Conservation (phyloP, 2,797 vertebrate species). For the Leucoraja ocellata region DNA sequence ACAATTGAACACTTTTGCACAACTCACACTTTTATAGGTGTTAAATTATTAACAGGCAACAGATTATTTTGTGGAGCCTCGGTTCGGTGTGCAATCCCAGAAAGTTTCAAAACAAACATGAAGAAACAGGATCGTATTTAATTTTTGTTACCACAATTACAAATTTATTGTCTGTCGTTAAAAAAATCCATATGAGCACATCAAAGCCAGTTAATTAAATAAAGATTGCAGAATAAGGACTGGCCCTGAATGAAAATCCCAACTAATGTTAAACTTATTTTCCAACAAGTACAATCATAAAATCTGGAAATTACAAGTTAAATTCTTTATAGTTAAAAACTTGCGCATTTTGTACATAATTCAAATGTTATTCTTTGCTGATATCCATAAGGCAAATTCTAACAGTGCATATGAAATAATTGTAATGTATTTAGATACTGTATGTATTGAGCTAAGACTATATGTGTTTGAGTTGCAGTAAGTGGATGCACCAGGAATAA, state of each 20-base stretch:
- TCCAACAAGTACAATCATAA: neutral
- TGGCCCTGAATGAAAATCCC: neutral
- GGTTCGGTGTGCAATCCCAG: neutral
- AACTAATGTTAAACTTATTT: neutral
- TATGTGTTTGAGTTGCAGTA: neutral
- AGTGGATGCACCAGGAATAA: neutral
- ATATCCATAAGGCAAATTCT: neutral
- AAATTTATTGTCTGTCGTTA: neutral
- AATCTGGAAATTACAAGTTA: neutral
- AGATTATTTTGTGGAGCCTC: neutral
- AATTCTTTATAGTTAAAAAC: neutral
- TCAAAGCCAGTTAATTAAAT: neutral
- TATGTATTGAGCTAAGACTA: neutral
- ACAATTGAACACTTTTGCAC: slow-evolving; percentile 20
- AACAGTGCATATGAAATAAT: neutral
- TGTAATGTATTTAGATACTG: neutral
- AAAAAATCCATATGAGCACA: neutral
- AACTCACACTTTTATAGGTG: neutral
- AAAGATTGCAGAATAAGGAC: neutral
- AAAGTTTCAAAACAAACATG: slow-evolving; percentile 5
- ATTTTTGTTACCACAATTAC: slow-evolving; percentile 1
- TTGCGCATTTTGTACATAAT: neutral
- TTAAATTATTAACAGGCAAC: slow-evolving; percentile 17
- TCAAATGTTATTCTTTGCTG: neutral
- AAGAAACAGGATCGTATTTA: neutral